Percentiles rank a stretch among this genome's conserved stretches.
phyloP scores from a whole-genome alignment of 2,113 vertebrate species.

The Motacilla tschutschensis region DNA sequence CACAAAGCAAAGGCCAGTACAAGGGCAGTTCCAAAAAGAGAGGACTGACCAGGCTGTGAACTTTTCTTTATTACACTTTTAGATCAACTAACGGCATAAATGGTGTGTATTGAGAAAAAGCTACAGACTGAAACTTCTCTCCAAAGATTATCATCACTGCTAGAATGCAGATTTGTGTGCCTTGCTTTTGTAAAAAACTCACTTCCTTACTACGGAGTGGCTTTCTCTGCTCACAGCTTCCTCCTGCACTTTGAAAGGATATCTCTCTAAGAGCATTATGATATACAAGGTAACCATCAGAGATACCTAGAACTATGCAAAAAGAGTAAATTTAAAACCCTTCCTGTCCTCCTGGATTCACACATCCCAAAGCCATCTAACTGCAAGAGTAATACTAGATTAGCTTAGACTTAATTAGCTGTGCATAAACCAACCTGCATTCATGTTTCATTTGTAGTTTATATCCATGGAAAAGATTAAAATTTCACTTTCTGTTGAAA shows the following conservation, averaged over 20 bases:
- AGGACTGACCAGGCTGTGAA: not conserved
- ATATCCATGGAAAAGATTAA: not conserved
- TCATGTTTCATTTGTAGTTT: not conserved
- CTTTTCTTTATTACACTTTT: not conserved
- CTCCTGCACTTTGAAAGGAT: not conserved
- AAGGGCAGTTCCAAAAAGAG: not conserved
- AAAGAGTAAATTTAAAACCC: not conserved
- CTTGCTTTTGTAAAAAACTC: not conserved
- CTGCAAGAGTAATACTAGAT: not conserved
- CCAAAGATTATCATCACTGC: not conserved
- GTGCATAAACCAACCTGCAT: not conserved
- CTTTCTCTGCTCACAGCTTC: not conserved
- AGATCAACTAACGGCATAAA: not conserved
- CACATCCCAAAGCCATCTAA: not conserved
- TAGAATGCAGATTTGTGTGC: not conserved
- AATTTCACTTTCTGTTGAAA: not conserved
- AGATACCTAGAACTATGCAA: not conserved
- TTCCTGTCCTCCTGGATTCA: not conserved
- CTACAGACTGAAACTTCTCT: not conserved
- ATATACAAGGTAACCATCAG: not conserved
- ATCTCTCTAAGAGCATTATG: not conserved
- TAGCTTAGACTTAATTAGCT: not conserved
- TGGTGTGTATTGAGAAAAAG: not conserved
- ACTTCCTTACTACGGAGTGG: not conserved
- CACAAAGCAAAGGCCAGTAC: not conserved